A percentile compares a stretch with the other conserved stretches of the same genome.
Evolutionary conservation across 1,140 invertebrate genomes (phyloP).

Genomic region (Lerema accius): DNA sequence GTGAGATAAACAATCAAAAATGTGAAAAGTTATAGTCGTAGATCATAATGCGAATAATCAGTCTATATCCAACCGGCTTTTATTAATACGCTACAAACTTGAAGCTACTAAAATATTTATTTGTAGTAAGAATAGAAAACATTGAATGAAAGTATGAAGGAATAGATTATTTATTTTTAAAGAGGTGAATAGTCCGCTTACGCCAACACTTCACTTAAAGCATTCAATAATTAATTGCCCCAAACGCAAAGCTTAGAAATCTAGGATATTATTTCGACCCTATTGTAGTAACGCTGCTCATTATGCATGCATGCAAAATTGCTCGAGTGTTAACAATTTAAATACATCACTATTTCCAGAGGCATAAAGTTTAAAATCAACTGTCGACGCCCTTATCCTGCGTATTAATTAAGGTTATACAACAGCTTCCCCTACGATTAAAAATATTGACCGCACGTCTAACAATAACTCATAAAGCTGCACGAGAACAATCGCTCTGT

Average conservation of each 20-base stretch:
- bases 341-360: not conserved
- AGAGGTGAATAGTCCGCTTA: too few species aligned
- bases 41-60: too few species aligned
- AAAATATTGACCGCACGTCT: conserved; percentile 17
- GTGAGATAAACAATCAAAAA: too few species aligned
- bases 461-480: not conserved
- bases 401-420: not conserved
- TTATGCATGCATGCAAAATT: conserved; percentile 1
- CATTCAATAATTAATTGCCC: not conserved
- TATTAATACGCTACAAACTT: too few species aligned
- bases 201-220: not conserved
- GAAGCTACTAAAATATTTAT: too few species aligned
- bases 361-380: not conserved
- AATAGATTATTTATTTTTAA: too few species aligned
- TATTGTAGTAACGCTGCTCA: not conserved
- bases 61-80: too few species aligned
- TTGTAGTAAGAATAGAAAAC: too few species aligned
- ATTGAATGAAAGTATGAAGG: too few species aligned
- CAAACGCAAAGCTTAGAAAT: not conserved
- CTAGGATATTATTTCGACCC: conserved; percentile 3
- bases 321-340: not conserved
- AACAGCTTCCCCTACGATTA: conserved; percentile 24
- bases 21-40: too few species aligned
- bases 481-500: not conserved
- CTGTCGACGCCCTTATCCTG: not conserved